Evolutionary conservation across 1,140 invertebrate genomes (phyloP).

Genomic region (Cylas formicarius): DNA sequence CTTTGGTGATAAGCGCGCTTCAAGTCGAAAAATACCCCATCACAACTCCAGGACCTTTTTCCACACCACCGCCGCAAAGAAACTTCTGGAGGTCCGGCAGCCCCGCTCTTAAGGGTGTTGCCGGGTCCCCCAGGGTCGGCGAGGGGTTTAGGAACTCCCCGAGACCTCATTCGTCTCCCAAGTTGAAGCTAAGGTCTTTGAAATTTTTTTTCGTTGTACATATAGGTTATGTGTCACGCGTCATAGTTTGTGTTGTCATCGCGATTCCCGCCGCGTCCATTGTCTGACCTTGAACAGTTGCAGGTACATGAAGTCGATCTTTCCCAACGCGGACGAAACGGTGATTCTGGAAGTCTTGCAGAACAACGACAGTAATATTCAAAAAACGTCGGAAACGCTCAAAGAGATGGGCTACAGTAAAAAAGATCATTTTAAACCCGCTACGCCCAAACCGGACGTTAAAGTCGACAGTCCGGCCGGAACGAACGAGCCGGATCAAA

Average conservation of each 20-base stretch:
- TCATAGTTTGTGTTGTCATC: conserved; percentile 9
- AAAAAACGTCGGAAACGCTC: conserved; percentile 73
- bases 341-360: conserved; percentile 74
- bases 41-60: conserved; percentile 70
- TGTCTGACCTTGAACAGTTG: conserved; percentile 28
- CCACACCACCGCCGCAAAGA: conserved; percentile 55
- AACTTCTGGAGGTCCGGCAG: conserved; percentile 45
- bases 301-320: conserved; percentile 86
- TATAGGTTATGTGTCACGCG: background rate
- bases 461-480: conserved; percentile 43
- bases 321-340: conserved; percentile 87
- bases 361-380: conserved; percentile 81
- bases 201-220: conserved; percentile 1
- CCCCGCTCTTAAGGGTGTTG: conserved; percentile 40
- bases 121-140: conserved; percentile 47
- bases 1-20: conserved; percentile 84
- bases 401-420: conserved; percentile 74
- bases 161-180: conserved; percentile 72
- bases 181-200: conserved; percentile 80
- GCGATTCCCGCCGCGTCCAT: background rate
- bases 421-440: conserved; percentile 53
- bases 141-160: conserved; percentile 47
- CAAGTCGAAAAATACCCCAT: conserved; percentile 90
- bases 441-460: conserved; percentile 39
- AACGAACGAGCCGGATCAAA: conserved; percentile 41